Base-by-base conservation (phyloP, 2,113 vertebrate species). In the Sylvietta virens region DNA sequence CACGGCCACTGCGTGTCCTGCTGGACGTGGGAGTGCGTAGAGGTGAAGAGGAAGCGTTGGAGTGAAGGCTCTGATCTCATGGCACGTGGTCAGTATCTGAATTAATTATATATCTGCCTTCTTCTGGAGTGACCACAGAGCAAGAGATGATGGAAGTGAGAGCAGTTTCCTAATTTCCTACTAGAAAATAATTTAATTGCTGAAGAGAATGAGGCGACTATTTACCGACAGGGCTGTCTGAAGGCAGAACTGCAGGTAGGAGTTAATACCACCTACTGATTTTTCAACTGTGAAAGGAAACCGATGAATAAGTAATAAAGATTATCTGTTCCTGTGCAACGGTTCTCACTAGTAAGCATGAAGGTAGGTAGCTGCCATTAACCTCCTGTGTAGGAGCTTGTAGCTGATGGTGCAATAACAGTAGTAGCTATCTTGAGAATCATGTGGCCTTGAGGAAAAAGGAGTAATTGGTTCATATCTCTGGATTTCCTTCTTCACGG, bases 1-100 rank as follows among this genome's bases (percentile, higher is more conserved):
- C 50, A 39, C 0, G 0, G 44, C 47, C 28, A 33, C 60, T 27
- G 19, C 31, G 1, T 3, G 4, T 56, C 26, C 13, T 23, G 18
- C n/a, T 48, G 26, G 33, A 17, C 15, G 1, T 54, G 44, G 45
- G 54, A 6, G 6, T 6, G 21, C 14, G 5, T 11, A n/a, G 42
- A 67, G 6, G 27, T 22, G 17, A 50, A 60, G 64, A 71, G 30
- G 61, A 56, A 66, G 60, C 10, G 6, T 20, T 48, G 37, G 35
- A 62, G 61, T 82, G 45, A 82, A 92, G 82, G 31, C 30, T 78
- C 83, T 81, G 47, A 85, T 47, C 61, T 69, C 27, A 16, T 45
- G 40, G 65, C 45, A 35, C 27, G 4, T 3, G 2, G 35, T 71
- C 73, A 57, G 1, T 56, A 72, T 61, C 53, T 88, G 22, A 80